phyloP scores from a whole-genome alignment of 1,140 invertebrate genomes.

The Euglossa dilemma region DNA sequence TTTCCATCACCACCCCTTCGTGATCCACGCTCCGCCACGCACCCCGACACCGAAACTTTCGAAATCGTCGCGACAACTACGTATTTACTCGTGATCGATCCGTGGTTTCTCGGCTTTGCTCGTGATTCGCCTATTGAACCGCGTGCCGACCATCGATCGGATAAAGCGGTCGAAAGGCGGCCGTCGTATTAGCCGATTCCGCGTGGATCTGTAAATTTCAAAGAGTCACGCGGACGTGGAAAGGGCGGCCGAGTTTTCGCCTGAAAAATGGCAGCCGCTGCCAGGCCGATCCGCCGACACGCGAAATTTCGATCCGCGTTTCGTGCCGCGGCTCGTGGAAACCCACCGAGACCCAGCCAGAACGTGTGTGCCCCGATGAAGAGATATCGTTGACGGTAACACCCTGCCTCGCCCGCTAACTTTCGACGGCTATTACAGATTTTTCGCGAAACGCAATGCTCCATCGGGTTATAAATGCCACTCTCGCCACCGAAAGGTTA shows the following conservation, averaged over 20 bases:
- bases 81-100: background rate
- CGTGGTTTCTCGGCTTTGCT: no score
- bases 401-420: slow-evolving; percentile 15
- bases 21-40: background rate
- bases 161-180: background rate
- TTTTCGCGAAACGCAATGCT: slow-evolving; percentile 19
- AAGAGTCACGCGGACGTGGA: slow-evolving; percentile 21
- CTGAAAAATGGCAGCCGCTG: slow-evolving; percentile 31
- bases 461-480: background rate
- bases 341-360: slow-evolving; percentile 41
- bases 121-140: no score
- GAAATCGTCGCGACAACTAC: slow-evolving; percentile 35
- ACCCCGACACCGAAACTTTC: background rate
- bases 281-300: slow-evolving; percentile 28
- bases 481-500: background rate
- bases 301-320: slow-evolving; percentile 66
- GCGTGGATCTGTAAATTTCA: slow-evolving; percentile 13
- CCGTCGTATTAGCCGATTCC: background rate
- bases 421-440: slow-evolving; percentile 33
- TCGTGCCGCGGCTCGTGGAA: slow-evolving; percentile 57
- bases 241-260: slow-evolving; percentile 11
- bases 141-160: background rate
- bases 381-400: slow-evolving; percentile 50
- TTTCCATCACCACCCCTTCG: no score
- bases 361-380: slow-evolving; percentile 50